phyloP scores from a whole-genome alignment of 2,888 invertebrate species.

The Mythimna lalbum region DNA sequence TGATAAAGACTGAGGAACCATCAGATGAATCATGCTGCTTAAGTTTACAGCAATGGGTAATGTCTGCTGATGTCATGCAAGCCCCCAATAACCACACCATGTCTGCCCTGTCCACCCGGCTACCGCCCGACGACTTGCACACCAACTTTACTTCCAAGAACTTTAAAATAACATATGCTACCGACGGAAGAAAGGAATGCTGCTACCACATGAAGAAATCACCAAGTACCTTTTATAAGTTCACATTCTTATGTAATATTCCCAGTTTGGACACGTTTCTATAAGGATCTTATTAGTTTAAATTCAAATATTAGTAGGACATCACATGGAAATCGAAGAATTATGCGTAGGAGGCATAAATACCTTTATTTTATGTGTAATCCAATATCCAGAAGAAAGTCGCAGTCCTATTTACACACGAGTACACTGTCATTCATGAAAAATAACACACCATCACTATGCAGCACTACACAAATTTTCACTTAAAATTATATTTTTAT shows the following conservation, averaged over 20 bases:
- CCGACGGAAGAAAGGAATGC: constrained; percentile 65
- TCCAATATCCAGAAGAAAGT: constrained; percentile 90
- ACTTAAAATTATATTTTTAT: constrained; percentile 86
- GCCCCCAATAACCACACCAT: constrained; percentile 70
- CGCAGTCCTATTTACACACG: constrained; percentile 87
- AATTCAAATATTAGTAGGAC: constrained; percentile 56
- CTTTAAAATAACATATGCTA: constrained; percentile 70
- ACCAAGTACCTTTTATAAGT: constrained; percentile 63
- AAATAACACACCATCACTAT: constrained; percentile 88
- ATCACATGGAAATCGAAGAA: constrained; percentile 67
- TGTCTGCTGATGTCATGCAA: constrained; percentile 87
- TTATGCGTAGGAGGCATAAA: constrained; percentile 86
- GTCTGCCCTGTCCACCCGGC: constrained; percentile 59
- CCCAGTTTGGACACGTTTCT: constrained; percentile 57
- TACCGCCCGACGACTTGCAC: constrained; percentile 61
- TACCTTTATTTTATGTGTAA: constrained; percentile 90
- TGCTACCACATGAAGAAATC: constrained; percentile 57
- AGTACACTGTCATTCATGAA: constrained; percentile 87
- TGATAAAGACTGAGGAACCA: constrained; percentile 64
- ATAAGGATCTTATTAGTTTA: constrained; percentile 36
- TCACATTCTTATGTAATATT: constrained; percentile 86
- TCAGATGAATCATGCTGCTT: constrained; percentile 82
- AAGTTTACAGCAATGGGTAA: constrained; percentile 81
- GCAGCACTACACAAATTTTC: constrained; percentile 88
- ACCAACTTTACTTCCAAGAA: constrained; percentile 75